A percentile compares a stretch with the other conserved stretches of the same genome.
phyloP scores from a whole-genome alignment of 2,888 invertebrate species.

The Rutpela maculata region DNA sequence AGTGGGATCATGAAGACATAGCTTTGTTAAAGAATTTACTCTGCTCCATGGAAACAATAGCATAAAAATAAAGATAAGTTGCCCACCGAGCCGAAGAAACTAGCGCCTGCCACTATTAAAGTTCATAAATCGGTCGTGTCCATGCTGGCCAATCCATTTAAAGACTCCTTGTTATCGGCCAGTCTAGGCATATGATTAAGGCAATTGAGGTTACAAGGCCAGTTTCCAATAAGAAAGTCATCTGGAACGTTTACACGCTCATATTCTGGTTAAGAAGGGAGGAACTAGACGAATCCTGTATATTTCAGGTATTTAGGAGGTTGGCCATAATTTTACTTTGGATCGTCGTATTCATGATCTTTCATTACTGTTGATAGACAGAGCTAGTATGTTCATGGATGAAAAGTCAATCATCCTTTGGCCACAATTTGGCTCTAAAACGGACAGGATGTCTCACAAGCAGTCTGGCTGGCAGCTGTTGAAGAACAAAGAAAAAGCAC shows the following conservation, averaged over 20 bases:
- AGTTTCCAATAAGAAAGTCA: conserved; percentile 2
- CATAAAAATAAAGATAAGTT: background rate
- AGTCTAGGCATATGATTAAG: conserved; percentile 20
- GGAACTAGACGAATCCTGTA: conserved; percentile 9
- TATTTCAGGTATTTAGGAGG: conserved; percentile 47
- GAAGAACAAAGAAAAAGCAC: conserved; percentile 16
- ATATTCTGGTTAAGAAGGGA: conserved; percentile 39
- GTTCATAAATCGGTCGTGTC: background rate
- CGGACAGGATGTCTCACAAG: conserved; percentile 43
- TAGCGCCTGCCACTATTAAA: background rate
- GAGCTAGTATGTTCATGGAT: conserved; percentile 18
- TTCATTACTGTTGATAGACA: conserved; percentile 43
- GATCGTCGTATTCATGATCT: conserved; percentile 45
- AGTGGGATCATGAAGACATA: background rate
- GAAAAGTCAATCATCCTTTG: conserved; percentile 51
- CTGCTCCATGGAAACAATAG: conserved; percentile 13
- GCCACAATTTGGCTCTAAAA: conserved; percentile 61
- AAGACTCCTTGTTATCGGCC: background rate
- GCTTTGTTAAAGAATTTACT: background rate
- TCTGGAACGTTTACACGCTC: conserved; percentile 39
- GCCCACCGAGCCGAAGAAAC: background rate
- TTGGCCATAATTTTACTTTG: conserved; percentile 45
- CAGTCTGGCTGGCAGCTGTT: conserved; percentile 52
- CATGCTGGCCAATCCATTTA: background rate
- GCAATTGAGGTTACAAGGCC: conserved; percentile 33